Conservation (phyloP, 92 coral and sea anemone species). For the Palythoa grandis region DNA sequence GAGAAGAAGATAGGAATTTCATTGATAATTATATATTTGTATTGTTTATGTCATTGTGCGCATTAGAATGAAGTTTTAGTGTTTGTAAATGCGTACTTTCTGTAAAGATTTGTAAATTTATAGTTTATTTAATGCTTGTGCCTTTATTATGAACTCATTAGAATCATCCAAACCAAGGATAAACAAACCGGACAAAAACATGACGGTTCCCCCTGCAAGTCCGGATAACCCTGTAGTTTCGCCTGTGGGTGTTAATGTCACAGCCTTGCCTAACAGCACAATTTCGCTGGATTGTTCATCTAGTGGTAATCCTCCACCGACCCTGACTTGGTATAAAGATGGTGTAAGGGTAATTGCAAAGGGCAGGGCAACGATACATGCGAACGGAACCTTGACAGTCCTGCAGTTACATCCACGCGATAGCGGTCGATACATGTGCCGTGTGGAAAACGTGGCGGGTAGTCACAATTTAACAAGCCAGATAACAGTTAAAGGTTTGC, state of each 20-base stretch:
- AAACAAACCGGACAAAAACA: constrained; percentile 14
- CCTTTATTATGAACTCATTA: background rate
- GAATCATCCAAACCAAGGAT: constrained; percentile 36
- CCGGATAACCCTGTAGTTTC: constrained; percentile 17
- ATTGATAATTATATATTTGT: too few relatives aligned
- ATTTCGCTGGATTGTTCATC: constrained; percentile 46
- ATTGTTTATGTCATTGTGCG: too few relatives aligned
- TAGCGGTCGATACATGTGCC: constrained; percentile 54
- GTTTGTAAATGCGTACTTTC: too few relatives aligned
- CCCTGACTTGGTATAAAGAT: constrained; percentile 59
- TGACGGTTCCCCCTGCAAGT: background rate
- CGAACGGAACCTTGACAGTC: constrained; percentile 33
- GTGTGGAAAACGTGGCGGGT: constrained; percentile 46
- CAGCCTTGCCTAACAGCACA: constrained; percentile 60
- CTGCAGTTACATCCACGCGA: background rate
- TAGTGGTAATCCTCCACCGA: constrained; percentile 34
- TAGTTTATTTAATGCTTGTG: background rate
- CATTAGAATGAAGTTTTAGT: too few relatives aligned
- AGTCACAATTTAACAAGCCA: constrained; percentile 35
- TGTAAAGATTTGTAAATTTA: too few relatives aligned
- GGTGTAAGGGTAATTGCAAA: constrained; percentile 38
- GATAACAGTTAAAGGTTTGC: constrained; percentile 30
- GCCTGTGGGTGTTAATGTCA: constrained; percentile 64
- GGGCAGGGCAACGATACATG: constrained; percentile 16
- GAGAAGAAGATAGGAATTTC: too few relatives aligned